These are phyloP conservation scores for Hapalemur alaotrensis DNA, from an alignment of 2,797 vertebrate genomes.

Conservation along the genomic window DNA sequence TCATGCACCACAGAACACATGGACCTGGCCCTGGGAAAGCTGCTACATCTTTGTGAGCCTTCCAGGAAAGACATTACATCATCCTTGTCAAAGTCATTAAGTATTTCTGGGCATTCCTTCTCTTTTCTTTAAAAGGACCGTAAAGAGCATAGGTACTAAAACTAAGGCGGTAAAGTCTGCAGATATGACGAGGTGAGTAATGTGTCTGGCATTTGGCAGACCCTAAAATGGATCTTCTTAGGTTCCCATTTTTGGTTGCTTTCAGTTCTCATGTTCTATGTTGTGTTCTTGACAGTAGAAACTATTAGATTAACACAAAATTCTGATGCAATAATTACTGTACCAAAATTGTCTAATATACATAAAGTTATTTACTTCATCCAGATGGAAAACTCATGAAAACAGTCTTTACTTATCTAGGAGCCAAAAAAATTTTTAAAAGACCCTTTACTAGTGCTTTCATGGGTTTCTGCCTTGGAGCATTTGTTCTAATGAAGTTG, in stretches of 20 bases:
- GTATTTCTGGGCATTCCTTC: not conserved
- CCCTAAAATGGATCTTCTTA: no score
- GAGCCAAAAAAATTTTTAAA: not conserved
- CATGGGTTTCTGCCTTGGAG: not conserved
- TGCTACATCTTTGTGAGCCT: not conserved
- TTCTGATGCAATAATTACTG: not conserved
- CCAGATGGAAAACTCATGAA: not conserved
- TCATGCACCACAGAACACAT: accelerated
- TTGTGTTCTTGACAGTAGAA: not conserved
- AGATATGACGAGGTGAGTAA: not conserved
- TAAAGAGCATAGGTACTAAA: not conserved
- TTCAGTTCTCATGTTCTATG: accelerated
- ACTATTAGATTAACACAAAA: not conserved
- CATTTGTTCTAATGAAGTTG: not conserved
- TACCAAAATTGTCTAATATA: no score
- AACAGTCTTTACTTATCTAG: not conserved
- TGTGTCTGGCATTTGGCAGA: accelerated
- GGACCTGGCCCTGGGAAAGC: not conserved
- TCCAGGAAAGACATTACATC: not conserved
- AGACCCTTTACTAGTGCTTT: not conserved
- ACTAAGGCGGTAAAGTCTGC: accelerated
- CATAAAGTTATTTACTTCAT: not conserved
- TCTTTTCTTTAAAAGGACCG: not conserved
- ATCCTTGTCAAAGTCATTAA: not conserved
- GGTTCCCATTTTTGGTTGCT: not conserved